Evolutionary conservation across 2,113 vertebrate species (phyloP), one percentile per base, ranked within the genome.

Genomic region (Callopanchax toddi): DNA sequence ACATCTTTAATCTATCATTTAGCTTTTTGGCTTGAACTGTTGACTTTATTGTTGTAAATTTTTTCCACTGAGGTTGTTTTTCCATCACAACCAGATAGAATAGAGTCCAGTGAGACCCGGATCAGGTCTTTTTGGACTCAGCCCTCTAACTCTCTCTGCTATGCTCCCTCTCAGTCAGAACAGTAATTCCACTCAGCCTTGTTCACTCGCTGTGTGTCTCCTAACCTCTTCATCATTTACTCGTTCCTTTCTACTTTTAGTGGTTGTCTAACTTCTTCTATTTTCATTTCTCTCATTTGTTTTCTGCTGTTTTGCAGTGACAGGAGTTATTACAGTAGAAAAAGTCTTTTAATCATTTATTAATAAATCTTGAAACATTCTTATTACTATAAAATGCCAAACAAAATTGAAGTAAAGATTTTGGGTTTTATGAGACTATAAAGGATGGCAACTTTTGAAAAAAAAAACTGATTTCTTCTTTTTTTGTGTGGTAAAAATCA

Each of bases 151-250:
- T 48, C 20, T n/a, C 56, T 26, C 23, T 20, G 57, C 62, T 40
- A 32, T 26, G 62, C 57, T 62, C 6, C 52, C 43, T 54, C 55
- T 61, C 57, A 37, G 25, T 67, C 77, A 50, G 26, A 46, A 39
- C 58, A 26, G 26, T 76, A 68, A 80, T 76, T 57, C 52, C 44
- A 20, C 54, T 42, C 49, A 55, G 52, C 21, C 25, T 43, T 1
- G 8, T 37, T 59, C 60, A n/a, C 45, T 51, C 49, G 1, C 42
- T 13, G 43, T 23, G 49, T 36, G 71, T 75, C 71, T 60, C 60
- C 17, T 17, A 23, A 29, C 3, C 42, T 74, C 61, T 67, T n/a
- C 34, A 44, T 29, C 62, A 63, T 63, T 63, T 59, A 45, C 52
- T 50, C 10, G 8, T 44, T 58, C 62, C 23, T 1, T n/a, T 57